Conservation (phyloP, 2,797 vertebrate species). For the Muscicapa striata region DNA sequence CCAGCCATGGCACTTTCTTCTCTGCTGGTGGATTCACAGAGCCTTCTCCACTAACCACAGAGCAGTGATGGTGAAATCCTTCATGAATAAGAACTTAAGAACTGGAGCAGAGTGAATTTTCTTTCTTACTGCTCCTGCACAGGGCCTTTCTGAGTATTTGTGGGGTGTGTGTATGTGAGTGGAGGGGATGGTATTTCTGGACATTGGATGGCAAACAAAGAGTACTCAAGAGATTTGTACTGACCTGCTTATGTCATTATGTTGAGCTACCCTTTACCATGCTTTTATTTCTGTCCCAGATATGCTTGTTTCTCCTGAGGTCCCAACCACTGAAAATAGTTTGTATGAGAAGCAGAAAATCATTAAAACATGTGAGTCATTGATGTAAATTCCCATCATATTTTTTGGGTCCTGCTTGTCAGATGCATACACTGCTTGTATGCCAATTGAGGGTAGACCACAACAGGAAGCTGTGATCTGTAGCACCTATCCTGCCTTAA, state of each 20-base stretch:
- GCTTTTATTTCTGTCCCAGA: not conserved
- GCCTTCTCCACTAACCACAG: not conserved
- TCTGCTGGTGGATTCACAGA: not conserved
- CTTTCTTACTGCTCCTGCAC: not conserved
- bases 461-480: not conserved
- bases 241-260: not conserved
- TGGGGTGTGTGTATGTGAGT: too few species aligned
- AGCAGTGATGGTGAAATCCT: not conserved
- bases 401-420: not conserved
- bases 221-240: not conserved
- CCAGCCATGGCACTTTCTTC: accelerated
- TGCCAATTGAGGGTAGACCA: not conserved
- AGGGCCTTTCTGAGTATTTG: not conserved
- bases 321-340: not conserved
- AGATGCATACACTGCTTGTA: accelerated
- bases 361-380: not conserved
- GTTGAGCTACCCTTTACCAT: not conserved
- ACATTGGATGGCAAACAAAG: not conserved
- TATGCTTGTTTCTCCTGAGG: not conserved
- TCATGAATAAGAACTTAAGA: not conserved
- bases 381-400: not conserved
- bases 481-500: not conserved
- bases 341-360: not conserved
- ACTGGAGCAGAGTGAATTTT: not conserved
- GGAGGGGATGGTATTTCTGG: not conserved